Evolutionary conservation across 1,140 invertebrate genomes (phyloP).

Genomic region (Bradysia coprophila): DNA sequence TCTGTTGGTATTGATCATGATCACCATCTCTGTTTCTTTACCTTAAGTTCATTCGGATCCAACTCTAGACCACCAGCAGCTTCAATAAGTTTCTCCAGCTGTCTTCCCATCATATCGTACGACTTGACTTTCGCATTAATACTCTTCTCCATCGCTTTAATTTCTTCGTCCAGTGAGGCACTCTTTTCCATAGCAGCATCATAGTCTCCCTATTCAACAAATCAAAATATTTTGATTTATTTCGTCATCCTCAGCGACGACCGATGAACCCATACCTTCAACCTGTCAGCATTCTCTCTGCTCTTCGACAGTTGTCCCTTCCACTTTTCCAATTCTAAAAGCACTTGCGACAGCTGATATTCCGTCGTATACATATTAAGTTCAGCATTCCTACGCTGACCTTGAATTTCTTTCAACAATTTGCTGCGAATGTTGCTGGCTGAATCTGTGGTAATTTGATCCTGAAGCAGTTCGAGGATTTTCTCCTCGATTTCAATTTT

Average conservation of each 20-base stretch:
- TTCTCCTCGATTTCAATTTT: slow-evolving; percentile 38
- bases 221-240: too few species aligned
- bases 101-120: slow-evolving; percentile 12
- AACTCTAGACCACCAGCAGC: slow-evolving; percentile 20
- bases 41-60: slow-evolving; percentile 31
- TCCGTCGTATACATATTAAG: slow-evolving; percentile 37
- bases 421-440: slow-evolving; percentile 29
- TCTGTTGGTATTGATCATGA: neutral
- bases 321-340: slow-evolving; percentile 39
- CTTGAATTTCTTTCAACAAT: slow-evolving; percentile 25
- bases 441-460: slow-evolving; percentile 47
- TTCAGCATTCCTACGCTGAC: slow-evolving; percentile 29
- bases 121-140: slow-evolving; percentile 18
- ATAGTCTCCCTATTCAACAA: neutral
- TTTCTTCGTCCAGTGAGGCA: too few species aligned
- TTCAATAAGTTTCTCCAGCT: slow-evolving; percentile 7
- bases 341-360: slow-evolving; percentile 35
- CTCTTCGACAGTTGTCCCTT: slow-evolving; percentile 12
- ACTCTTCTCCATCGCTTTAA: too few species aligned
- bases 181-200: neutral
- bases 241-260: too few species aligned
- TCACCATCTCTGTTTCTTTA: slow-evolving; percentile 10
- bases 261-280: too few species aligned
- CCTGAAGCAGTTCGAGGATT: slow-evolving; percentile 41
- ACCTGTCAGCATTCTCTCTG: slow-evolving; percentile 2